phyloP scores from a whole-genome alignment of 2,113 vertebrate genomes.

The Hypanus sabinus region DNA sequence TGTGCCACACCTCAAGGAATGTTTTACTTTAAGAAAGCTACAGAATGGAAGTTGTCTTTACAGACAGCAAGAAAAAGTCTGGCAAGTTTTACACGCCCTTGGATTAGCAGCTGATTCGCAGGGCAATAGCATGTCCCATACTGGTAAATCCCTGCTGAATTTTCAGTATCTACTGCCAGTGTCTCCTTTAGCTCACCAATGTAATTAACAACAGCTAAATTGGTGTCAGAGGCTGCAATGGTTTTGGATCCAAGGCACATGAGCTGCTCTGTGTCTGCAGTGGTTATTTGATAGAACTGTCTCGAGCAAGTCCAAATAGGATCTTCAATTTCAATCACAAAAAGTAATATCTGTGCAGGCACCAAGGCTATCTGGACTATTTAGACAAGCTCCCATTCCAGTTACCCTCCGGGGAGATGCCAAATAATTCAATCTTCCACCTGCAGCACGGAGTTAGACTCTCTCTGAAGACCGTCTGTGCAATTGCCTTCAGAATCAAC shows the following conservation, averaged over 20 bases:
- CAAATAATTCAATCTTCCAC: conserved; percentile 11
- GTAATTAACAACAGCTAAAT: neutral
- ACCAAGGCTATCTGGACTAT: neutral
- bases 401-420: neutral
- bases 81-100: neutral
- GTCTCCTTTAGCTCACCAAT: neutral
- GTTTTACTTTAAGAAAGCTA: neutral
- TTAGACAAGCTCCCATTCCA: neutral
- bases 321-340: neutral
- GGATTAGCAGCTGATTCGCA: neutral
- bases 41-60: neutral
- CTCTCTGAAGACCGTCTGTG: neutral
- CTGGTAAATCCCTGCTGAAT: neutral
- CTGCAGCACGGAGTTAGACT: neutral
- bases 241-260: neutral
- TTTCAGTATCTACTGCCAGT: neutral
- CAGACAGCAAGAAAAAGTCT: neutral
- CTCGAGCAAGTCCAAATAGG: neutral
- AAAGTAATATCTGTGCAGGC: neutral
- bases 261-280: neutral
- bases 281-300: neutral
- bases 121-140: neutral
- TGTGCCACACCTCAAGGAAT: neutral
- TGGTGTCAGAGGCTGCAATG: neutral
- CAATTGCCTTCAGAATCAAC: neutral